Evolutionary conservation across 2,113 vertebrate genomes (phyloP).

Genomic region (Nettapus auritus): DNA sequence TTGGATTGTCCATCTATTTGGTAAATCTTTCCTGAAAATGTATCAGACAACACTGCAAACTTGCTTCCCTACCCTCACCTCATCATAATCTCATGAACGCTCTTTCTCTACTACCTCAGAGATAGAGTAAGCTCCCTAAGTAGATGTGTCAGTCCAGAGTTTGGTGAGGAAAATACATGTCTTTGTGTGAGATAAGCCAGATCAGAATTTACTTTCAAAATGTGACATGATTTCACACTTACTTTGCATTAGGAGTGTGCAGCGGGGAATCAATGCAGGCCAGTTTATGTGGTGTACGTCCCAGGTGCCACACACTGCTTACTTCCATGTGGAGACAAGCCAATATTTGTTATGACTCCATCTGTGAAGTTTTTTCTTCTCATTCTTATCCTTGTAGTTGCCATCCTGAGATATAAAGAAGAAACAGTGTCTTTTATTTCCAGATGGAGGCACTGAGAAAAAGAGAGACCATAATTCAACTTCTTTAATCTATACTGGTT

Average conservation of each 20-base stretch:
- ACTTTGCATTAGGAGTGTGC: not conserved
- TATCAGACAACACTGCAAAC: not conserved
- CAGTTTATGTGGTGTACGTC: accelerated
- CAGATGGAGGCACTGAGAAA: not conserved
- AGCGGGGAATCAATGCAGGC: not conserved
- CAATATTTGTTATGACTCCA: not conserved
- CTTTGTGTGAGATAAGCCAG: accelerated
- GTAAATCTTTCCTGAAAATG: not conserved
- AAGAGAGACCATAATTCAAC: not conserved
- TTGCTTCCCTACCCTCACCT: not conserved
- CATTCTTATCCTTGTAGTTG: not conserved
- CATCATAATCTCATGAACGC: not conserved
- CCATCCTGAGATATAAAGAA: not conserved
- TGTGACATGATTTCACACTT: not conserved
- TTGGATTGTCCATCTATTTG: not conserved
- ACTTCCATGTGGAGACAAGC: not conserved
- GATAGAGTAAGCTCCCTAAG: not conserved
- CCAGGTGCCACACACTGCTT: not conserved
- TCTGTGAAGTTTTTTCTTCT: not conserved
- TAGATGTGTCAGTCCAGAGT: not conserved
- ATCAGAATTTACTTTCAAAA: not conserved
- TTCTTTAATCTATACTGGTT: not conserved
- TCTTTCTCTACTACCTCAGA: not conserved
- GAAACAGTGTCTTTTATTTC: not conserved
- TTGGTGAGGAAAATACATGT: not conserved